Base-by-base conservation (phyloP, 2,797 vertebrate species). In the Aratinga solstitialis region DNA sequence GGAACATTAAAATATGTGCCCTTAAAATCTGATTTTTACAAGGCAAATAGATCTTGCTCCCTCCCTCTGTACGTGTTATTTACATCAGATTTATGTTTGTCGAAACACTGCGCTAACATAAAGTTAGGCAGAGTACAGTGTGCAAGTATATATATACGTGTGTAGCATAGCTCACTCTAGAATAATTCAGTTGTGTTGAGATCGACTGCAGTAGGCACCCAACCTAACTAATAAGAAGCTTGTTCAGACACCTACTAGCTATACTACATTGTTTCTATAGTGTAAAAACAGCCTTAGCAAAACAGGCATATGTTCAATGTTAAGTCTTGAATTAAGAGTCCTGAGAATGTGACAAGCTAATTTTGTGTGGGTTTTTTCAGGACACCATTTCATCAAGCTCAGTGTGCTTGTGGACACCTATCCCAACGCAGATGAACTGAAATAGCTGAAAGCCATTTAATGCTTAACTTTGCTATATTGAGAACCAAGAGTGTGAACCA, bases 21-120 rank as follows among this genome's bases (percentile, higher is more conserved):
- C 62, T 86, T 89, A 91, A 92, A 85, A 66, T 32, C 7, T 78
- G 17, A 42, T 59, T 87, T 84, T 95, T 90, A 59, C 56, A 77
- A 78, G 50, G 78, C 34, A 84, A 89, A 48, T 34, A 53, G 15
- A 89, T 56, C 58, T 68, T 53, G 24, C 29, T 20, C 56, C 75
- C 56, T 90, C 54, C 17, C 30, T 69, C 47, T 51, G 27, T 10
- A 36, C 9, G 5, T 63, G 45, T 82, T 56, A 71, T 48, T 92
- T 80, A 51, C 16, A 27, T 5, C 38, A 32, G 6, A 56, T 79
- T 90, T 72, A 38, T 84, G 75, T 62, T 89, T 26, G 59, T 67
- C 8, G 51, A 77, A 81, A 54, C 7, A 24, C 12, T 63, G 30
- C 75, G 11, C 36, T 54, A 73, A 68, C 54, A 76, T 26, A 8